Evolutionary conservation across 2,113 vertebrate species (phyloP).

Genomic region (Stegastes partitus): DNA sequence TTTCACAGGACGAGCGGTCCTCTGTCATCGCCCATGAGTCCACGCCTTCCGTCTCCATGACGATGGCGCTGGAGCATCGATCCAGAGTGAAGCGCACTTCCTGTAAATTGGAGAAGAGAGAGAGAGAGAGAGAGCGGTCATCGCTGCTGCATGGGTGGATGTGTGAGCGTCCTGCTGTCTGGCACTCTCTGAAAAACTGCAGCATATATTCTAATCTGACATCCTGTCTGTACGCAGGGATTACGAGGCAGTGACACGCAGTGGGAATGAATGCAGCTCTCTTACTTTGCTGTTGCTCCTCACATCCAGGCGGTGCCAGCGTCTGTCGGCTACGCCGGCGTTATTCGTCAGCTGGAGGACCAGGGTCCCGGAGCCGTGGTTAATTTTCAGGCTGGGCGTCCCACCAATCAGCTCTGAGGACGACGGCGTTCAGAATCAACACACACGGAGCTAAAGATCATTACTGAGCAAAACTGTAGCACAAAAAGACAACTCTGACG

Average conservation of each 20-base stretch:
- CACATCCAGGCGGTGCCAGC: conserved; percentile 82
- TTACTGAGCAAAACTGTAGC: background rate
- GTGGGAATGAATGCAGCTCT: background rate
- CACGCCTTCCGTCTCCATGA: conserved; percentile 89
- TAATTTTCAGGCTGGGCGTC: conserved; percentile 79
- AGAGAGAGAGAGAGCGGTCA: conserved; percentile 39
- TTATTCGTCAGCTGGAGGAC: conserved; percentile 79
- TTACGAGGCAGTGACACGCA: background rate
- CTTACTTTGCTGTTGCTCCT: conserved; percentile 84
- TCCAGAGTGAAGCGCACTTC: conserved; percentile 89
- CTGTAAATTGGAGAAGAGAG: conserved; percentile 76
- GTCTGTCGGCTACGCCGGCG: conserved; percentile 67
- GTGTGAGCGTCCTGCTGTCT: background rate
- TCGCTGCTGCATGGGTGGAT: conserved; percentile 5
- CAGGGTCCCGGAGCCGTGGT: conserved; percentile 80
- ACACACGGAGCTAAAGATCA: background rate
- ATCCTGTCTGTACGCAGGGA: background rate
- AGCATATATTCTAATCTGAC: background rate
- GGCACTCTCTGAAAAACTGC: background rate
- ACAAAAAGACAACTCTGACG: background rate
- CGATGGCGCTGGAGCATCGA: conserved; percentile 83
- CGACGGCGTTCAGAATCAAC: background rate
- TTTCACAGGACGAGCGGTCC: conserved; percentile 89
- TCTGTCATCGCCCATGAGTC: conserved; percentile 88
- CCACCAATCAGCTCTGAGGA: conserved; percentile 77